Percentiles rank a stretch among this genome's conserved stretches.
Conservation (phyloP, 1,140 invertebrate species). For the Tribolium madens region DNA sequence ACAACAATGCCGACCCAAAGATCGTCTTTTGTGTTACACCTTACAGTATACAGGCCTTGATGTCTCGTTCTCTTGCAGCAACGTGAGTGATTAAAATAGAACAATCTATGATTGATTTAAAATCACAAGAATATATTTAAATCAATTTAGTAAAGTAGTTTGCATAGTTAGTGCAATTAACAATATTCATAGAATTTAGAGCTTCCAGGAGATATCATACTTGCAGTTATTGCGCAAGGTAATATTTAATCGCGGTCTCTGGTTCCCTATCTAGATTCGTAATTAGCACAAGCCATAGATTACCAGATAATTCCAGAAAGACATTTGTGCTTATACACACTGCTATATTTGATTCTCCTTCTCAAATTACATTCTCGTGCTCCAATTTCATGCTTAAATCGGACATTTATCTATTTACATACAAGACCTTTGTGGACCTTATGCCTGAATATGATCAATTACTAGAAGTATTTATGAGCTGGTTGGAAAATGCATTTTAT, state of each 20-base stretch:
- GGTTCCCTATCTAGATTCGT: constrained; percentile 52
- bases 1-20: constrained; percentile 71
- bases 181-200: constrained; percentile 5
- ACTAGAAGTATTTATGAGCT: neutral
- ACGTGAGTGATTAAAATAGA: constrained; percentile 54
- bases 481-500: too few relatives aligned
- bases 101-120: neutral
- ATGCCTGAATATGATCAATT: neutral
- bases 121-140: too few relatives aligned
- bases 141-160: too few relatives aligned
- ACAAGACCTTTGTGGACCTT: neutral
- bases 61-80: constrained; percentile 52
- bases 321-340: constrained; percentile 29
- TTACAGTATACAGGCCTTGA: constrained; percentile 72
- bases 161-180: neutral
- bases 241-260: constrained; percentile 52
- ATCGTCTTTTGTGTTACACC: constrained; percentile 75
- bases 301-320: constrained; percentile 48
- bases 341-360: constrained; percentile 8
- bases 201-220: constrained; percentile 29
- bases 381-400: neutral
- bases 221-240: constrained; percentile 45
- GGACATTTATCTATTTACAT: constrained; percentile 23
- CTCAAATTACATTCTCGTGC: constrained; percentile 3
- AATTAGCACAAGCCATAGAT: constrained; percentile 52